phyloP scores from a whole-genome alignment of 2,113 vertebrate genomes.

The Pipa parva region DNA sequence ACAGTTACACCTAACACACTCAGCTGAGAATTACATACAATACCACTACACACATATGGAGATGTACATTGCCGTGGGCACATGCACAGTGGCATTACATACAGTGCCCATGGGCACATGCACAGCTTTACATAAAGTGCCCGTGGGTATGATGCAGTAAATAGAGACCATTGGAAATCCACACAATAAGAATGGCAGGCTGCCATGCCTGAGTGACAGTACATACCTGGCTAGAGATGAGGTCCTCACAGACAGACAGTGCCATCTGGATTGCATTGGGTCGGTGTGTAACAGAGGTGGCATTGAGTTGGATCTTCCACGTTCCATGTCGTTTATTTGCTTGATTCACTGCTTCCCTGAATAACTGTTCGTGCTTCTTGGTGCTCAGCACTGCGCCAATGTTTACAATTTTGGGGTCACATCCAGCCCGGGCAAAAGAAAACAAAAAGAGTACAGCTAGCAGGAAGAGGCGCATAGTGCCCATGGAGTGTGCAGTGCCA shows the following conservation, averaged over 20 bases:
- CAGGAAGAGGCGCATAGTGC: conserved; percentile 78
- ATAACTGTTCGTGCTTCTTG: conserved; percentile 89
- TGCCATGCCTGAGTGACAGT: too few species aligned
- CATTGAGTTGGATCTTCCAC: conserved; percentile 93
- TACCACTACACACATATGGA: too few species aligned
- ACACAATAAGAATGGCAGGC: too few species aligned
- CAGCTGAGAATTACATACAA: too few species aligned
- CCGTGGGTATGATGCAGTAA: too few species aligned
- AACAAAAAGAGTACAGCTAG: conserved; percentile 79
- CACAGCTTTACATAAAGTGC: too few species aligned
- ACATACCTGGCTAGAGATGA: conserved; percentile 92
- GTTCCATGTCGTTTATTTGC: conserved; percentile 85
- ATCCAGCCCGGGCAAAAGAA: conserved; percentile 80
- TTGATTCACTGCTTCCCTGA: conserved; percentile 85
- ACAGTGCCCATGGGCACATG: too few species aligned
- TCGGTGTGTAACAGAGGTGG: conserved; percentile 94
- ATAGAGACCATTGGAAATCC: too few species aligned
- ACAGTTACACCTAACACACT: too few species aligned
- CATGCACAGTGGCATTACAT: too few species aligned
- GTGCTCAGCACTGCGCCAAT: conserved; percentile 92
- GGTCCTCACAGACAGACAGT: conserved; percentile 93
- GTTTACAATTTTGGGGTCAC: conserved; percentile 88
- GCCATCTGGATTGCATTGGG: conserved; percentile 98
- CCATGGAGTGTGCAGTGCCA: conserved; percentile 43
- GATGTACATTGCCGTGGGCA: too few species aligned